phyloP scores from a whole-genome alignment of 2,797 vertebrate genomes.

The Sebastes elongatus region DNA sequence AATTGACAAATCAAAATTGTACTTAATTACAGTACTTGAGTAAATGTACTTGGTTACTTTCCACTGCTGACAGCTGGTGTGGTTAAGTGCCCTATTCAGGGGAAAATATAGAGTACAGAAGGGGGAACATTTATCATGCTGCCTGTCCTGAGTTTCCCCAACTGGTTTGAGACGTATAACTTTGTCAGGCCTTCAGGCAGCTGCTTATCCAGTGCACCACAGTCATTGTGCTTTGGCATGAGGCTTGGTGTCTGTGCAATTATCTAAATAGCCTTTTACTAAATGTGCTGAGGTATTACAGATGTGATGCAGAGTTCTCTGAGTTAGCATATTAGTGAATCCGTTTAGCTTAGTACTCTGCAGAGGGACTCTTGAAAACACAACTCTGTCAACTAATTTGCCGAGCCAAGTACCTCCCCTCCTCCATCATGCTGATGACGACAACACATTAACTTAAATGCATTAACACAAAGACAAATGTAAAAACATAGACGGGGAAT shows the following conservation, averaged over 20 bases:
- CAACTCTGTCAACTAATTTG: neutral
- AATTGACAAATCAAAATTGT: neutral
- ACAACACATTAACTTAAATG: constrained; percentile 33
- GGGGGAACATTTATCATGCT: neutral
- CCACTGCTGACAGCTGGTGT: neutral
- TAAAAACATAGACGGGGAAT: constrained; percentile 27
- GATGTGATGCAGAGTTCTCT: neutral
- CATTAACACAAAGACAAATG: constrained; percentile 34
- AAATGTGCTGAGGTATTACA: constrained; percentile 21
- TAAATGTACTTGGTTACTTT: neutral
- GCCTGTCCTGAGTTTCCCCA: neutral
- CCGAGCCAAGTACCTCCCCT: constrained; percentile 7
- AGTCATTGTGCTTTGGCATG: neutral
- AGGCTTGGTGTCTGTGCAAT: neutral
- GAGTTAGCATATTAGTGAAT: neutral
- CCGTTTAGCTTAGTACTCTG: constrained; percentile 1
- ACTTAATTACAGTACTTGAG: neutral
- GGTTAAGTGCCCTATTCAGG: neutral
- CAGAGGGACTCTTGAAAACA: constrained; percentile 2
- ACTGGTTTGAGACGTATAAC: constrained; percentile 14
- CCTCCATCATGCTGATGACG: constrained; percentile 20
- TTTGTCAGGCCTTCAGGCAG: neutral
- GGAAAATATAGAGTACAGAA: neutral
- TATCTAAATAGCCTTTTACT: constrained; percentile 18
- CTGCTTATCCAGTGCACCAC: neutral